Conservation (phyloP, 2,797 vertebrate genomes). For the Otolemur crassicaudatus region DNA sequence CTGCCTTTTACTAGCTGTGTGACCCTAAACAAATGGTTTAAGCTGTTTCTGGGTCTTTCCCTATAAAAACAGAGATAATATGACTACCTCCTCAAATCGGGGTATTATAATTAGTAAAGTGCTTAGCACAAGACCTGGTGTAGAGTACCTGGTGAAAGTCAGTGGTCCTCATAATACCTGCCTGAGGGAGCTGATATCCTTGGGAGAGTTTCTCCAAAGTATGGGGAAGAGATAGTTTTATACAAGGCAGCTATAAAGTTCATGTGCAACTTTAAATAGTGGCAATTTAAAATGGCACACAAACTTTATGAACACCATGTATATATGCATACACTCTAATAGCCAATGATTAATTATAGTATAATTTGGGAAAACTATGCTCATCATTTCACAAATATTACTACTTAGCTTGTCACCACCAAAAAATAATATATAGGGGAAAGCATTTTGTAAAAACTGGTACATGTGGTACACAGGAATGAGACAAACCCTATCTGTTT, state of each 20-base stretch:
- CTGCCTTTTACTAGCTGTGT: neutral
- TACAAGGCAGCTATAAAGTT: no score
- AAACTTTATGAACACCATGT: neutral
- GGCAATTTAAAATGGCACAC: no score
- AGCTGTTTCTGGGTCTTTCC: neutral
- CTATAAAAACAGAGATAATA: neutral
- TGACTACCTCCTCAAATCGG: neutral
- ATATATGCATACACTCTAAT: neutral
- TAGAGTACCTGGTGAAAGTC: neutral
- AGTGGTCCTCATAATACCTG: neutral
- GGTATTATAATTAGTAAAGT: neutral
- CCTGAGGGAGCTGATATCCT: neutral
- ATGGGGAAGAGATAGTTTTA: neutral
- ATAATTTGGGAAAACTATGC: neutral
- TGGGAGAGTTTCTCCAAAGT: neutral
- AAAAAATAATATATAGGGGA: neutral
- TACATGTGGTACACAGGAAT: neutral
- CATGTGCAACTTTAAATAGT: no score
- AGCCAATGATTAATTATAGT: neutral
- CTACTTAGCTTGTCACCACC: neutral
- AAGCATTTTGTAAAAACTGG: neutral
- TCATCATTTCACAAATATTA: neutral
- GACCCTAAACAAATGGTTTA: neutral
- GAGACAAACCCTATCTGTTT: neutral
- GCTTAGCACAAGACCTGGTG: neutral